These are phyloP conservation scores for Andrena haemorrhoa DNA, from an alignment of 2,888 invertebrate genomes.

Conservation along the genomic window DNA sequence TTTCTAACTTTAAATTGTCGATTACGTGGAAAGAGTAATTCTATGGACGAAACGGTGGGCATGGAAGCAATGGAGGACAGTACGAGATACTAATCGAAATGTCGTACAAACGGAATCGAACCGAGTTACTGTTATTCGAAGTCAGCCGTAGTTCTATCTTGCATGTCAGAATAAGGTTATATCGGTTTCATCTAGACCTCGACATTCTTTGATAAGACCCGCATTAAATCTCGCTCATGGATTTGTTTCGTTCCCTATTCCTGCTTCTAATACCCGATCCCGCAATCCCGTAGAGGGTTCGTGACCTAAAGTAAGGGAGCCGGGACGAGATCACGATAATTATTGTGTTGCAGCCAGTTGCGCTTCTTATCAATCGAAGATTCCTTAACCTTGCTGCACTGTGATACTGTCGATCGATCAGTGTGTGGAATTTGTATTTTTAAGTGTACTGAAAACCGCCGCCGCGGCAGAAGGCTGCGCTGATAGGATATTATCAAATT, in stretches of 20 bases:
- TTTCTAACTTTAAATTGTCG: background rate
- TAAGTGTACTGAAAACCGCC: background rate
- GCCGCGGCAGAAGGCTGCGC: background rate
- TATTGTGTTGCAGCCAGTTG: conserved; percentile 82
- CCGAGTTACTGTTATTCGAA: conserved; percentile 70
- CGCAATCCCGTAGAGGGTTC: conserved; percentile 71
- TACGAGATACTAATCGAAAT: conserved; percentile 67
- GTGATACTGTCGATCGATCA: conserved; percentile 13
- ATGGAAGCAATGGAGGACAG: conserved; percentile 53
- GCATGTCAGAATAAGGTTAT: conserved; percentile 67
- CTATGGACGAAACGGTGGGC: conserved; percentile 36
- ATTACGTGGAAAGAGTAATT: conserved; percentile 53
- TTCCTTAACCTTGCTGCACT: conserved; percentile 49
- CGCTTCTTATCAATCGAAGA: conserved; percentile 71
- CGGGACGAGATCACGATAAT: conserved; percentile 81
- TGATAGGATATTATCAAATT: background rate
- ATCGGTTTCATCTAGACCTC: conserved; percentile 71
- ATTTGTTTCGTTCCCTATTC: conserved; percentile 64
- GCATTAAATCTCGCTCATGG: conserved; percentile 72
- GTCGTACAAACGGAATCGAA: conserved; percentile 69
- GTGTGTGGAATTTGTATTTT: background rate
- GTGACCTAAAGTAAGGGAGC: conserved; percentile 65
- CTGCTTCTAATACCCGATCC: conserved; percentile 77
- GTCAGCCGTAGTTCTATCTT: conserved; percentile 58
- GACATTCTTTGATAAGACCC: conserved; percentile 72